A percentile compares a stretch with the other conserved stretches of the same genome.
These are phyloP conservation scores for Ormyrus labotus DNA, from an alignment of 2,888 invertebrate species.

Conservation along the genomic window DNA sequence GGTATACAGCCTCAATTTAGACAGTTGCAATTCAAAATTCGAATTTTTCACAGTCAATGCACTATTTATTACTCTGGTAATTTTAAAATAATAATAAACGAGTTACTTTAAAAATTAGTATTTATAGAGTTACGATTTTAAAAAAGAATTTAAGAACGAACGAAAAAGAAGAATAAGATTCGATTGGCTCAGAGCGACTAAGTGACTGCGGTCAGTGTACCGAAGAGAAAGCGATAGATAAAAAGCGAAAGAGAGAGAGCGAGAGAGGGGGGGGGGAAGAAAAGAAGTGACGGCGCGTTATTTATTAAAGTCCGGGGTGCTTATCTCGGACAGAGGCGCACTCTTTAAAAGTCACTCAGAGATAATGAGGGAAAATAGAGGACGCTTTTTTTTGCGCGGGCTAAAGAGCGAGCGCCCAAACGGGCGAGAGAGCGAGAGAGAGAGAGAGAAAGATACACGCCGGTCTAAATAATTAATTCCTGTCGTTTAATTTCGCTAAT, in stretches of 20 bases:
- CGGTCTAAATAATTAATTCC: constrained; percentile 45
- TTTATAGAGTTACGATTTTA: too few species aligned
- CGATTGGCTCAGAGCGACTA: constrained; percentile 41
- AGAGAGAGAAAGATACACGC: not conserved
- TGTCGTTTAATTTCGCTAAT: constrained; percentile 53
- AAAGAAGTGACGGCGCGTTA: constrained; percentile 19
- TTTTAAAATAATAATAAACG: too few species aligned
- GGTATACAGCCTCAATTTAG: too few species aligned
- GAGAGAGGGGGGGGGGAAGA: too few species aligned
- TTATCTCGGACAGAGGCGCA: constrained; percentile 39
- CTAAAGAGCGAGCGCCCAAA: not conserved
- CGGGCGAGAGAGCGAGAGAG: not conserved
- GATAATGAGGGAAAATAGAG: constrained; percentile 54
- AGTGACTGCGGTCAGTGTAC: not conserved
- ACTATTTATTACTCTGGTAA: too few species aligned
- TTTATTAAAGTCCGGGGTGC: constrained; percentile 52
- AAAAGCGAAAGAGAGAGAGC: not conserved
- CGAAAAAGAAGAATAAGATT: constrained; percentile 19
- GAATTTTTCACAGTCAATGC: too few species aligned
- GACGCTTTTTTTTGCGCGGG: constrained; percentile 25
- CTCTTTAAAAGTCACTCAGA: constrained; percentile 56
- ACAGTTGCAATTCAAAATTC: too few species aligned
- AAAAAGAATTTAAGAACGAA: too few species aligned
- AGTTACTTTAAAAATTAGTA: too few species aligned
- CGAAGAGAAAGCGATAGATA: too few species aligned